Conservation (phyloP, 64 coral and sea anemone genomes). For the Pocillopora verrucosa region DNA sequence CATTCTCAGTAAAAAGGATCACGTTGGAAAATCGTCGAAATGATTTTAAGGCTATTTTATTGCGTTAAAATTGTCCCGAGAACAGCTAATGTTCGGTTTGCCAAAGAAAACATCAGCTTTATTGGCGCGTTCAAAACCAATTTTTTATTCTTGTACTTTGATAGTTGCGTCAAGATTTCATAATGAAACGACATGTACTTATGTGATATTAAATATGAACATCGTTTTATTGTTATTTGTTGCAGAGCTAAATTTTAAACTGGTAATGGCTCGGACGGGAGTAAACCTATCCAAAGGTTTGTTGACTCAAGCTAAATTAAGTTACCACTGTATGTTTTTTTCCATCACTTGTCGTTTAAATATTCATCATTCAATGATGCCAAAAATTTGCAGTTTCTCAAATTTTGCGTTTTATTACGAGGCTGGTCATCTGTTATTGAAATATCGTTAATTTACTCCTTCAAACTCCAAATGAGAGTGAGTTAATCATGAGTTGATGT, state of each 20-base stretch:
- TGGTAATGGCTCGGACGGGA: constrained; percentile 83
- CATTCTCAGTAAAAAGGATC: neutral
- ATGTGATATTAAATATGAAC: neutral
- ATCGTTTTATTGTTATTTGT: constrained; percentile 20
- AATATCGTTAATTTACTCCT: too few species aligned
- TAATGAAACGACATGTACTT: neutral
- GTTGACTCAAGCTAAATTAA: neutral
- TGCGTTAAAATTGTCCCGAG: too few species aligned
- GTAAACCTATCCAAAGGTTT: constrained; percentile 72
- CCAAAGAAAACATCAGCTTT: too few species aligned
- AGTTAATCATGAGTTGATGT: too few species aligned
- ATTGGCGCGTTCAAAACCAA: neutral
- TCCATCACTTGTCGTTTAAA: neutral
- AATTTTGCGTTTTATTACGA: neutral
- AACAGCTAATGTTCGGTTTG: too few species aligned
- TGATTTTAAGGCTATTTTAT: neutral
- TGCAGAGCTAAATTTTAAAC: constrained; percentile 87
- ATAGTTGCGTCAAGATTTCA: neutral
- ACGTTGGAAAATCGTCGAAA: neutral
- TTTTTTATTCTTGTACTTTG: neutral
- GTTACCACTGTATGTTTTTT: neutral
- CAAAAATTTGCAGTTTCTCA: neutral
- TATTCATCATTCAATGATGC: neutral
- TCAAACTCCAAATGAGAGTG: too few species aligned
- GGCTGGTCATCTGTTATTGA: too few species aligned